Conservation (phyloP, 1,140 invertebrate genomes). For the Listronotus bonariensis region DNA sequence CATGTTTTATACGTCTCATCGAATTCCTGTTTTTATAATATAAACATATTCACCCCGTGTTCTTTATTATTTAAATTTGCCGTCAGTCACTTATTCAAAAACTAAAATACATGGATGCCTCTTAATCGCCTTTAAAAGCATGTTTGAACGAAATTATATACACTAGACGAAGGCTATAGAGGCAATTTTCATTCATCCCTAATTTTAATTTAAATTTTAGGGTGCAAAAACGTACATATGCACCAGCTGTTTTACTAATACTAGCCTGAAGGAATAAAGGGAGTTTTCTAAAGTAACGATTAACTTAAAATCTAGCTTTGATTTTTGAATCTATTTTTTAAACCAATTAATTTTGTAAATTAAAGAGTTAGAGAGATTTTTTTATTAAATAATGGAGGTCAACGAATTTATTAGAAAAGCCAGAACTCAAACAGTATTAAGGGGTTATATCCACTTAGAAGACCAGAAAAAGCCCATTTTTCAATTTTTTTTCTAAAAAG, state of each 20-base stretch:
- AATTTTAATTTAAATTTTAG: slow-evolving; percentile 26
- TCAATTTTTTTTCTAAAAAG: no score
- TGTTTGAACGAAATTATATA: slow-evolving; percentile 27
- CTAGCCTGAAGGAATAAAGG: neutral
- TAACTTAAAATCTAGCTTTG: no score
- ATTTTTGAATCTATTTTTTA: no score
- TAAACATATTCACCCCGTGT: slow-evolving; percentile 26
- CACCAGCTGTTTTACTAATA: slow-evolving; percentile 23
- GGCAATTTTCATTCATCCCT: slow-evolving; percentile 22
- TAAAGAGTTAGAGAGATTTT: no score
- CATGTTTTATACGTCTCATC: slow-evolving; percentile 20
- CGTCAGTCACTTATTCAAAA: slow-evolving; percentile 21
- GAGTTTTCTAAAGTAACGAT: no score
- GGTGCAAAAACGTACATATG: slow-evolving; percentile 10
- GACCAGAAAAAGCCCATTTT: no score
- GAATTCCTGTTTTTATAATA: slow-evolving; percentile 10
- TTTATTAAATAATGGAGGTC: no score
- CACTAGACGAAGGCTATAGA: slow-evolving; percentile 6
- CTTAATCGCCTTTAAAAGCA: slow-evolving; percentile 24
- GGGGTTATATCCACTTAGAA: no score
- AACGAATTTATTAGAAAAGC: no score
- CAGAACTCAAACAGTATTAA: no score
- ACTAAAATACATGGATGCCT: slow-evolving; percentile 1
- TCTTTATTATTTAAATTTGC: slow-evolving; percentile 30
- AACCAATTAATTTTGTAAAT: no score